Evolutionary conservation across 2,797 vertebrate genomes (phyloP).

Genomic region (Natrix natrix): DNA sequence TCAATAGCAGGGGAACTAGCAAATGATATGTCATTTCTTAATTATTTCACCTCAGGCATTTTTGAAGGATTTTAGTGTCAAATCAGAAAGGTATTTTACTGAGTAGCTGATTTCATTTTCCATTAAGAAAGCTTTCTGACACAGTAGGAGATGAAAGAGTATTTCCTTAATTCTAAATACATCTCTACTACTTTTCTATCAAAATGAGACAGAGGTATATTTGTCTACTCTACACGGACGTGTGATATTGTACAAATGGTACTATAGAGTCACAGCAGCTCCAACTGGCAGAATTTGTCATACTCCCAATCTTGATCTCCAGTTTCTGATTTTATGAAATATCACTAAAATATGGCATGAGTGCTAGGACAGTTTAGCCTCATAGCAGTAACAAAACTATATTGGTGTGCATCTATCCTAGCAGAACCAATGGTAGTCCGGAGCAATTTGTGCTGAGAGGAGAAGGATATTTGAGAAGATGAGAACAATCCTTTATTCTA

Average conservation of each 20-base stretch:
- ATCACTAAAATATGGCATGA: background rate
- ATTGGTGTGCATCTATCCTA: background rate
- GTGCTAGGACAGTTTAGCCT: background rate
- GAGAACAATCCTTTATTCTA: background rate
- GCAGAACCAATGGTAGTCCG: background rate
- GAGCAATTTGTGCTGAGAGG: background rate
- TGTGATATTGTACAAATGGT: background rate
- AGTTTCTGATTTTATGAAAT: background rate
- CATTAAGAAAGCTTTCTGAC: background rate
- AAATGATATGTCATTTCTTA: background rate
- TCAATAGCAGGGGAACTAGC: background rate
- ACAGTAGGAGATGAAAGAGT: slow-evolving; percentile 1
- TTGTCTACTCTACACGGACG: background rate
- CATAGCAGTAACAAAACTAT: background rate
- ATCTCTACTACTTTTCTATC: slow-evolving; percentile 22
- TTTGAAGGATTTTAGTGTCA: slow-evolving; percentile 33
- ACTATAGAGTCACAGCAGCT: background rate
- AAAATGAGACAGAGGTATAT: background rate
- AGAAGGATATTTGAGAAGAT: background rate
- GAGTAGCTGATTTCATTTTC: slow-evolving; percentile 19
- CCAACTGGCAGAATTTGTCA: background rate
- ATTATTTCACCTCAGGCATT: background rate
- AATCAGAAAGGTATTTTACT: slow-evolving; percentile 16
- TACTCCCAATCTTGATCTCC: background rate
- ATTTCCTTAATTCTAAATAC: slow-evolving; percentile 12